Evolutionary conservation across 2,113 vertebrate species (phyloP).

Genomic region (Centrocercus urophasianus): DNA sequence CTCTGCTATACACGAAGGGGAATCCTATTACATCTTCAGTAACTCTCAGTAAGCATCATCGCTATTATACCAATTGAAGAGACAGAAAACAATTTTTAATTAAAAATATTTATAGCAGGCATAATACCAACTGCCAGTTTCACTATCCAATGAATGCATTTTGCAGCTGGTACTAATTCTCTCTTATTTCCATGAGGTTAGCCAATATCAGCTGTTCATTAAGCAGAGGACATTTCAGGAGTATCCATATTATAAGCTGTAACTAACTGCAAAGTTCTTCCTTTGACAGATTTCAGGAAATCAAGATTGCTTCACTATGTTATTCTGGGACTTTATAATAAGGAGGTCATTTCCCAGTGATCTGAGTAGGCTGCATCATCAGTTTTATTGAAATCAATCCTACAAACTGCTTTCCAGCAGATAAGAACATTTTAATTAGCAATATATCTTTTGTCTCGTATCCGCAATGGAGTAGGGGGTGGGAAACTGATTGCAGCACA

Average conservation of each 20-base stretch:
- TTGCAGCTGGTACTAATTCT: constrained; percentile 78
- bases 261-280: constrained; percentile 58
- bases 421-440: constrained; percentile 65
- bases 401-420: constrained; percentile 48
- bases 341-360: constrained; percentile 55
- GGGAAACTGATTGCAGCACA: constrained; percentile 6
- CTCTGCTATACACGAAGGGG: constrained; percentile 40
- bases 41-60: constrained; percentile 61
- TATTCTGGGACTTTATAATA: constrained; percentile 59
- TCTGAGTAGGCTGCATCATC: constrained; percentile 55
- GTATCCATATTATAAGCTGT: constrained; percentile 51
- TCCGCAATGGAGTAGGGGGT: not conserved
- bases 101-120: constrained; percentile 82
- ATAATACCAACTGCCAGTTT: constrained; percentile 77
- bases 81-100: constrained; percentile 80
- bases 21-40: constrained; percentile 60
- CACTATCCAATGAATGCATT: constrained; percentile 69
- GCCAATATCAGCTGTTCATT: constrained; percentile 80
- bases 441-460: constrained; percentile 56
- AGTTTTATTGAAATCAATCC: constrained; percentile 58
- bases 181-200: constrained; percentile 75
- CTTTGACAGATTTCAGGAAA: constrained; percentile 59
- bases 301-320: constrained; percentile 54
- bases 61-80: constrained; percentile 74
- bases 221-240: constrained; percentile 72